phyloP scores from a whole-genome alignment of 2,888 invertebrate genomes.

The Beris chalybata region DNA sequence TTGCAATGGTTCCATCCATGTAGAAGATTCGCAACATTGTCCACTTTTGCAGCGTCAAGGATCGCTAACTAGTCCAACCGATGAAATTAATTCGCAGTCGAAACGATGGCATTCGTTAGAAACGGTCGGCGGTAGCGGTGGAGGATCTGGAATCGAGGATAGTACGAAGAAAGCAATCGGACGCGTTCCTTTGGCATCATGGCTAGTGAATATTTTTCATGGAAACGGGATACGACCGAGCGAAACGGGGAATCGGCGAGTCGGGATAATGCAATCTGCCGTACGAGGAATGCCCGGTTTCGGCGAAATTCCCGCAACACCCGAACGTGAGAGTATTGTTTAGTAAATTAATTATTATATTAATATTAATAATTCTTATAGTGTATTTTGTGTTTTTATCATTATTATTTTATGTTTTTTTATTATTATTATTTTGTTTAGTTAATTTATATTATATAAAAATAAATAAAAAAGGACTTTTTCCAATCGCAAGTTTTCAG shows the following conservation, averaged over 20 bases:
- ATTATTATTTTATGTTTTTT: no score
- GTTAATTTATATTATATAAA: no score
- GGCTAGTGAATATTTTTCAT: constrained; percentile 76
- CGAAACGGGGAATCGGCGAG: constrained; percentile 50
- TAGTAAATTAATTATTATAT: constrained; percentile 38
- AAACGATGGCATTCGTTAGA: constrained; percentile 82
- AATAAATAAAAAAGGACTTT: no score
- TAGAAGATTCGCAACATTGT: constrained; percentile 52
- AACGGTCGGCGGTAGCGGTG: constrained; percentile 58
- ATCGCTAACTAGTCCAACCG: constrained; percentile 51
- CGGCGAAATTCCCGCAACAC: constrained; percentile 49
- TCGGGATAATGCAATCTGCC: constrained; percentile 49
- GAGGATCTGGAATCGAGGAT: constrained; percentile 32
- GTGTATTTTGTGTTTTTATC: no score
- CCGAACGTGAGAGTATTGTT: constrained; percentile 57
- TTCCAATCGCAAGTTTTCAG: no score
- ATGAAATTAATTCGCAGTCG: constrained; percentile 58
- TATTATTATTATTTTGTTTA: no score
- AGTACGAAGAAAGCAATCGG: constrained; percentile 62
- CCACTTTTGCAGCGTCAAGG: constrained; percentile 54
- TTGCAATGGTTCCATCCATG: constrained; percentile 54
- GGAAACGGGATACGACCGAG: constrained; percentile 71
- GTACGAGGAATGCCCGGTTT: constrained; percentile 50
- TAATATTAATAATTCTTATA: constrained; percentile 4
- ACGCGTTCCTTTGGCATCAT: constrained; percentile 68